Evolutionary conservation across 2,113 vertebrate genomes (phyloP).

Genomic region (Trematocara unimaculatum): DNA sequence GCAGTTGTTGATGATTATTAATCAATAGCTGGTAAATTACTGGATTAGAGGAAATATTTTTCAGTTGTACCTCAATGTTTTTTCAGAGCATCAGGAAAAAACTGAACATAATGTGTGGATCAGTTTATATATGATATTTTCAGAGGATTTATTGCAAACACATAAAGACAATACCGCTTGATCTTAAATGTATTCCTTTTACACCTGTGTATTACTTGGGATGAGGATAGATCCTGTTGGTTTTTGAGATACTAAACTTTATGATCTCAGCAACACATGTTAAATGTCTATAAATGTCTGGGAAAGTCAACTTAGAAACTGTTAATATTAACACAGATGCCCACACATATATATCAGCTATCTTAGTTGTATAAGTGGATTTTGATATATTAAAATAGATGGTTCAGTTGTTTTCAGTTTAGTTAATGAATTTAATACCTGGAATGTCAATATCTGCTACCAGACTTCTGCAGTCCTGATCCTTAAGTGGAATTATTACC

Average conservation of each 20-base stretch:
- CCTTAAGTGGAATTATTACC: not conserved
- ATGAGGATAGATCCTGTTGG: not conserved
- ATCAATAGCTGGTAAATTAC: not conserved
- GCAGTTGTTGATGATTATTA: not conserved
- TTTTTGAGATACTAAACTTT: not conserved
- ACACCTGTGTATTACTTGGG: not conserved
- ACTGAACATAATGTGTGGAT: not conserved
- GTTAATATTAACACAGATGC: not conserved
- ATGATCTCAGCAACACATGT: not conserved
- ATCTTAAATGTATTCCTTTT: not conserved
- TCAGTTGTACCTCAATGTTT: not conserved
- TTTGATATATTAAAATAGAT: not conserved
- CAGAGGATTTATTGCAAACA: not conserved
- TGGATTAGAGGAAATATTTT: not conserved
- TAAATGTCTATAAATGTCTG: not conserved
- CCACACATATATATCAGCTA: not conserved
- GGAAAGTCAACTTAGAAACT: not conserved
- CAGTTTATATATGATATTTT: not conserved
- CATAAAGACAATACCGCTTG: not conserved
- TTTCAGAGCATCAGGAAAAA: not conserved
- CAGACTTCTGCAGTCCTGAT: not conserved
- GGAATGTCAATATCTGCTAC: not conserved
- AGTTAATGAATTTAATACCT: not conserved
- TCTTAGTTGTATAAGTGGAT: not conserved
- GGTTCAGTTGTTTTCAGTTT: not conserved